A percentile compares a stretch with the other conserved stretches of the same genome.
Conservation (phyloP, 2,113 vertebrate genomes). For the Atrichornis clamosus region DNA sequence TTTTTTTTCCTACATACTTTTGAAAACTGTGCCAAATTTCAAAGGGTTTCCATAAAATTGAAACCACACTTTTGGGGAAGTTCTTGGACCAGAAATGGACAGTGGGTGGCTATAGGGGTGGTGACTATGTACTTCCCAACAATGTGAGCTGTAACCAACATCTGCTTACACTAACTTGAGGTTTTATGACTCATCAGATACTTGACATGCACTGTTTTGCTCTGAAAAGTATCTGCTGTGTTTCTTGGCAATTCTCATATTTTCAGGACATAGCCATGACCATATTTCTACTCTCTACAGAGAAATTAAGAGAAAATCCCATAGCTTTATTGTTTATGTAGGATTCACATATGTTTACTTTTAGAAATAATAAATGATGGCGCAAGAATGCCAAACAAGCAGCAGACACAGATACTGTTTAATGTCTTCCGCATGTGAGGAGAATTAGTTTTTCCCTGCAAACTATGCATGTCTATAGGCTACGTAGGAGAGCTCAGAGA, state of each 20-base stretch:
- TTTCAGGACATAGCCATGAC: background rate
- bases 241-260: constrained; percentile 13
- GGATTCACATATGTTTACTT: background rate
- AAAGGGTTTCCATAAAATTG: constrained; percentile 77
- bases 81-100: constrained; percentile 68
- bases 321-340: background rate
- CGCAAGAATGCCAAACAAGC: background rate
- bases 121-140: constrained; percentile 58
- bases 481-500: background rate
- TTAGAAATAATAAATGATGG: constrained; percentile 27
- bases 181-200: constrained; percentile 59
- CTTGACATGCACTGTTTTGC: constrained; percentile 45
- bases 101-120: constrained; percentile 60
- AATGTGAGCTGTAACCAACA: constrained; percentile 61
- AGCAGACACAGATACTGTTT: background rate
- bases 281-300: background rate
- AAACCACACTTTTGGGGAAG: constrained; percentile 77
- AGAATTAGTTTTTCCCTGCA: background rate
- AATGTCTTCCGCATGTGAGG: background rate
- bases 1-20: constrained; percentile 60
- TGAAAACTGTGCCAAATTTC: constrained; percentile 75
- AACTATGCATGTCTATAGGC: background rate
- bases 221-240: constrained; percentile 23
- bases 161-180: constrained; percentile 69
- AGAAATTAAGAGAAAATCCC: background rate